Conservation (phyloP, 2,797 vertebrate genomes). For the Pelobates cultripes region DNA sequence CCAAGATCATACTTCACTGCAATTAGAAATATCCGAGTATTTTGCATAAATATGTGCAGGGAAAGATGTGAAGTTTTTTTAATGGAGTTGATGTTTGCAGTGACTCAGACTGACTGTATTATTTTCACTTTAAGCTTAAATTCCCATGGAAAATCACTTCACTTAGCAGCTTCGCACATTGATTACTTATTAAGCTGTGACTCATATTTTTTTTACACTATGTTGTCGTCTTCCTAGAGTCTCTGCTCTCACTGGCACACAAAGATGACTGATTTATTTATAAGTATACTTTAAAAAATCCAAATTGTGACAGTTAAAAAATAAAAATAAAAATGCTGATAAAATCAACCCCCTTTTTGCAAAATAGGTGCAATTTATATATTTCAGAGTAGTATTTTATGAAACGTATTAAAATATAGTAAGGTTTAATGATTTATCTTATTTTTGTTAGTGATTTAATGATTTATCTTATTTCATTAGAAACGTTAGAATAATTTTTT, state of each 20-base stretch:
- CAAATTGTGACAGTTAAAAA: background rate
- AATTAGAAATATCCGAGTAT: background rate
- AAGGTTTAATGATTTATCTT: too few species aligned
- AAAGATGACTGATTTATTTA: background rate
- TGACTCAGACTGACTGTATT: constrained; percentile 33
- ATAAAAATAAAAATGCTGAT: background rate
- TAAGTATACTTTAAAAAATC: background rate
- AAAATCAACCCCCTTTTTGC: too few species aligned
- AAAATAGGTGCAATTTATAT: too few species aligned
- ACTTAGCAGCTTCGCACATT: constrained; percentile 16
- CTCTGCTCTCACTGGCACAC: background rate
- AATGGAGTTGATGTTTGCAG: background rate
- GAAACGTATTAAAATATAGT: too few species aligned
- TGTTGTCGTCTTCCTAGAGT: constrained; percentile 10
- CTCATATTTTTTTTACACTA: constrained; percentile 19
- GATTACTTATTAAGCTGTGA: constrained; percentile 39
- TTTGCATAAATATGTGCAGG: constrained; percentile 6
- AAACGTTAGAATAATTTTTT: too few species aligned
- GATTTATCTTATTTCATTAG: too few species aligned
- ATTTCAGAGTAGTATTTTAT: too few species aligned
- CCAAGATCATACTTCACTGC: background rate
- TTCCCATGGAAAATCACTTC: constrained; percentile 43
- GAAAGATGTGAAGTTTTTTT: constrained; percentile 4
- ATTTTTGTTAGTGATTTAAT: too few species aligned
- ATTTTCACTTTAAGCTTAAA: constrained; percentile 15